Evolutionary conservation across 1,140 invertebrate species (phyloP), one percentile per base, ranked within the genome.

Genomic region (Aethina tumida): DNA sequence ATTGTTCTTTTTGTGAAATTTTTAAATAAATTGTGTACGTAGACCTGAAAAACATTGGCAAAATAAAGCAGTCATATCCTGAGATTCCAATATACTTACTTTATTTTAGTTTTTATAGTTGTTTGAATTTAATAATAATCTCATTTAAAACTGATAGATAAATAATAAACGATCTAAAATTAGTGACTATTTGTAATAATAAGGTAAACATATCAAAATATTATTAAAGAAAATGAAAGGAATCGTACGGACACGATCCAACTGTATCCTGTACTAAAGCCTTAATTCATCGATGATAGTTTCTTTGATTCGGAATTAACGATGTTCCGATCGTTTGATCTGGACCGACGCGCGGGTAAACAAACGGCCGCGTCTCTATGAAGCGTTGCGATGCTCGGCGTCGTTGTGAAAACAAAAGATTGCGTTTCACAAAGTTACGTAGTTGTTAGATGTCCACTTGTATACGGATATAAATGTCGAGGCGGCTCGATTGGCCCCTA

Each of bases 291-390:
- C 49, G 35, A 50, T 49, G 52, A 56, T 56, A 50, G 54, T 55
- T 56, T 43, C 54, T 56, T 56, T 56, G 54, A 56, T 56, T 51
- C 50, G 29, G 48, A 43, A 56, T 56, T 56, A 56, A 56, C 49
- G 54, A 52, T 42, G 42, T 28, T 21, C 22, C 32, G 35, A 32
- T 50, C 45, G 48, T 56, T 56, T 54, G 50, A 53, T 52, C 50
- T 52, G 22, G 12, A 27, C 52, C 40, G 45, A 39, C 31, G 33
- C n/a, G 26, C 45, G 37, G 29, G 32, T 51, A 56, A 56, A 56
- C 54, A 56, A 55, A 56, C 52, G 29, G 38, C 41, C 47, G 41
- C 34, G 20, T 42, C 28, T 39, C n/a, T n/a, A n/a, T n/a, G n/a
- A n/a, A n/a, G n/a, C n/a, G 28, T 32, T 34, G 31, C 46, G 27